Base-by-base conservation (phyloP, 2,113 vertebrate genomes). In the Ceyx margarethae region DNA sequence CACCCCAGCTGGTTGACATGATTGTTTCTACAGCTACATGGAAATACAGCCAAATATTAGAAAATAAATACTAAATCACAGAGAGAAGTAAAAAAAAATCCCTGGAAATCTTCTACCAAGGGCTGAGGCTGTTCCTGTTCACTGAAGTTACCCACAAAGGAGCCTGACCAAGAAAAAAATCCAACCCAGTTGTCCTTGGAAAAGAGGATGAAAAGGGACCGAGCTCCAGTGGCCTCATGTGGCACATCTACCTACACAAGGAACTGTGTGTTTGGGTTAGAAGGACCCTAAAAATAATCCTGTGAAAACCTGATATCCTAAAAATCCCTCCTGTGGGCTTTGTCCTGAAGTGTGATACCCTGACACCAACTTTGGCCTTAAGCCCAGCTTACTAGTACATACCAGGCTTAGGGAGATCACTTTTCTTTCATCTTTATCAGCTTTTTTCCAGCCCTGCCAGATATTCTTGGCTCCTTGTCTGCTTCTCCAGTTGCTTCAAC, bases 101-200 rank as follows among this genome's bases (percentile, higher is more conserved):
- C 25, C 67, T 66, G 28, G 45, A 65, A 87, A 76, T 48, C 29
- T 46, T 87, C 72, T 62, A 51, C 26, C 12, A 29, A 48, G n/a
- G 28, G 13, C 12, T 35, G 23, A 69, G 25, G 40, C 10, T 81
- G 60, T 6, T 74, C 20, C 40, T 28, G n/a, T 33, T 57, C 17
- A 64, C 21, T 18, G 1, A 23, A 67, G 43, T 78, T 42, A 71
- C 14, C 35, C 29, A 66, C 37, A 60, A 33, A 67, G 26, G 20
- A 72, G 15, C 31, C 48, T 80, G 15, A 45, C 56, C n/a, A 75
- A 88, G 29, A 3, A 17, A 69, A 72, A 80, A 64, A 5, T 10
- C 0, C 14, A 5, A 12, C 0, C 14, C 28, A 73, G 14, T 1
- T n/a, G 14, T 29, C 37, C 20, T 73, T 62, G 0, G 0, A 43